Evolutionary conservation across 2,797 vertebrate species (phyloP).

Genomic region (Sciurus vulgaris): DNA sequence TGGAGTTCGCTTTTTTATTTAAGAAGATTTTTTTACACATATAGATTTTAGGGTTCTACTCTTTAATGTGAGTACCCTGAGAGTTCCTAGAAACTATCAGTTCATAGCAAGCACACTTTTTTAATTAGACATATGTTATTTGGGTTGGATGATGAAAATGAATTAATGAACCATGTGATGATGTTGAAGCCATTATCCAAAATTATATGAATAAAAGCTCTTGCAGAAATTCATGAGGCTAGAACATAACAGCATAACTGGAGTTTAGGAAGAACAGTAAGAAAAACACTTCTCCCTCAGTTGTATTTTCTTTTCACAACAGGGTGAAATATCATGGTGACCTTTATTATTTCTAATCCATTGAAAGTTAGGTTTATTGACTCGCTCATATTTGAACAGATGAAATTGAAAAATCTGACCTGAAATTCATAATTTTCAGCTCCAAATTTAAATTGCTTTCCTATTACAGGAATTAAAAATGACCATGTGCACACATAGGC

Average conservation of each 20-base stretch:
- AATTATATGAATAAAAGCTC: background rate
- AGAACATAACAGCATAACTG: accelerated
- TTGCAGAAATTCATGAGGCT: background rate
- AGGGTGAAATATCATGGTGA: background rate
- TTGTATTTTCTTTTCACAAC: background rate
- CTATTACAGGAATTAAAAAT: background rate
- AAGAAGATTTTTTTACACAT: no score
- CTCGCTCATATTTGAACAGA: background rate
- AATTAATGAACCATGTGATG: background rate
- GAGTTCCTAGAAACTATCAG: background rate
- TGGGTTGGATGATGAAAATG: background rate
- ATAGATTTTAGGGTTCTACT: background rate
- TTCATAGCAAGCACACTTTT: background rate
- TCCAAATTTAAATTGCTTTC: background rate
- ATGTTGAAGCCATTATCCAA: background rate
- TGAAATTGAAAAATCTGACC: background rate
- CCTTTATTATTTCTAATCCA: background rate
- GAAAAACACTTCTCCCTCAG: background rate
- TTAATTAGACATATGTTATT: background rate
- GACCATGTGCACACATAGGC: background rate
- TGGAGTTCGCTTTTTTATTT: background rate
- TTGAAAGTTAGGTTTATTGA: background rate
- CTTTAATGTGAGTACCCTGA: background rate
- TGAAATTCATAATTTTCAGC: background rate
- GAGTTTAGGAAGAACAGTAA: background rate